Evolutionary conservation across 1,140 invertebrate species (phyloP).

Genomic region (Tetranychus cinnabarinus): DNA sequence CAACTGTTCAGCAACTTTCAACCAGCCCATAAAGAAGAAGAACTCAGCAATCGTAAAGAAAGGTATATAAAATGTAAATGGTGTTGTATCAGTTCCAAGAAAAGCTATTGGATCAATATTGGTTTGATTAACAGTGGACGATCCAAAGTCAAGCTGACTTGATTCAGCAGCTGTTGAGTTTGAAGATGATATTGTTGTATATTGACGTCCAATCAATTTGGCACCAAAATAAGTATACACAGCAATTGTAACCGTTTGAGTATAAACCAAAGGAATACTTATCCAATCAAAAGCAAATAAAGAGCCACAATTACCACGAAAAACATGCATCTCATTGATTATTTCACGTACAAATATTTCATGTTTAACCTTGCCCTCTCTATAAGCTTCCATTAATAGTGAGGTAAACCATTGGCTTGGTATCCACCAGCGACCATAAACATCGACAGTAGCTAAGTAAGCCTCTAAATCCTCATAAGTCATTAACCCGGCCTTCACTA

Average conservation of each 20-base stretch:
- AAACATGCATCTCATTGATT: conserved; percentile 18
- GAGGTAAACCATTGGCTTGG: conserved; percentile 71
- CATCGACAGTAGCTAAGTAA: conserved; percentile 59
- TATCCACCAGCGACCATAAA: conserved; percentile 83
- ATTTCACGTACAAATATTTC: conserved; percentile 33
- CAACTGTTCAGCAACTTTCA: conserved; percentile 26
- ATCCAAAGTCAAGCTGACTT: no score
- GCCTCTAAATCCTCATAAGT: conserved; percentile 68
- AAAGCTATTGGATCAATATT: conserved; percentile 47
- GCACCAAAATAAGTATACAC: conserved; percentile 69
- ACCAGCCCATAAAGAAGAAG: conserved; percentile 86
- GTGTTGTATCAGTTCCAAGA: conserved; percentile 16
- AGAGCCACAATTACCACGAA: conserved; percentile 21
- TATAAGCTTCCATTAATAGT: conserved; percentile 54
- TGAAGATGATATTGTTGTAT: conserved; percentile 24
- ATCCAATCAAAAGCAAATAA: conserved; percentile 25
- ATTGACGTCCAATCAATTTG: conserved; percentile 46
- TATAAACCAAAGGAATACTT: conserved; percentile 27
- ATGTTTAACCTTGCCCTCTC: conserved; percentile 69
- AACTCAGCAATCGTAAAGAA: conserved; percentile 39
- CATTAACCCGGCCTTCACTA: conserved; percentile 69
- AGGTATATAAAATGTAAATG: conserved; percentile 15
- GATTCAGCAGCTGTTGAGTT: no score
- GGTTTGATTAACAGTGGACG: no score
- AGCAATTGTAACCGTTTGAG: conserved; percentile 21